Evolutionary conservation across 2,797 vertebrate genomes (phyloP).

Genomic region (Onychomys torridus): DNA sequence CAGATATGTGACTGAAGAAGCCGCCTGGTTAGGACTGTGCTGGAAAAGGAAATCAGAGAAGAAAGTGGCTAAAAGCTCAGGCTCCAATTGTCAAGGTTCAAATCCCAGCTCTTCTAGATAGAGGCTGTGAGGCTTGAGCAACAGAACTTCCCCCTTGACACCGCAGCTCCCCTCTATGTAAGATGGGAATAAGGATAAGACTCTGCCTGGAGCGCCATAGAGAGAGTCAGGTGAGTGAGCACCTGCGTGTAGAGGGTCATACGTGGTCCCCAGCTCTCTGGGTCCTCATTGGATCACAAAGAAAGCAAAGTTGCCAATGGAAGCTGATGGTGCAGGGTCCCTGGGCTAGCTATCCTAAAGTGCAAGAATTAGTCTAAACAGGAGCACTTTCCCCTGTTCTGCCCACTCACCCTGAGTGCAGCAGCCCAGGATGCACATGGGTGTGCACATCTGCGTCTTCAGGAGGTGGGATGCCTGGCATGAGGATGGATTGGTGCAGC

Average conservation of each 20-base stretch:
- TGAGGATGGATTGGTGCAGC: not conserved
- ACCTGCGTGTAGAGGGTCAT: not conserved
- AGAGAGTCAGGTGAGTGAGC: not conserved
- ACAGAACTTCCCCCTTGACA: not conserved
- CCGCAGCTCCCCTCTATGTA: not conserved
- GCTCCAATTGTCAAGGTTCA: not conserved
- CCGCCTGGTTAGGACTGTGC: rapidly evolving
- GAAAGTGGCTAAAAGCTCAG: not conserved
- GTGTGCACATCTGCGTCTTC: not conserved
- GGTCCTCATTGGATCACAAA: not conserved
- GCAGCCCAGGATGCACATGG: not conserved
- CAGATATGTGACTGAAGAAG: not conserved
- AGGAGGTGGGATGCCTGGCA: not conserved
- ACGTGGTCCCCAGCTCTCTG: not conserved
- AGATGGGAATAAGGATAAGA: not conserved
- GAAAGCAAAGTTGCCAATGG: not conserved
- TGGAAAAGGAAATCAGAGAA: not conserved
- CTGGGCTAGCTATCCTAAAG: not conserved
- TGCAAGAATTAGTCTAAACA: not conserved
- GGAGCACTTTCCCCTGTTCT: not conserved
- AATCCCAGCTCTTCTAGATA: not conserved
- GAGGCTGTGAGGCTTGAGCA: not conserved
- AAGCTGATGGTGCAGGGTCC: not conserved
- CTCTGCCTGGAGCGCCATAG: not conserved
- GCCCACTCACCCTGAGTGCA: not conserved